Conservation (phyloP, 2,113 vertebrate species). For the Silurus meridionalis region DNA sequence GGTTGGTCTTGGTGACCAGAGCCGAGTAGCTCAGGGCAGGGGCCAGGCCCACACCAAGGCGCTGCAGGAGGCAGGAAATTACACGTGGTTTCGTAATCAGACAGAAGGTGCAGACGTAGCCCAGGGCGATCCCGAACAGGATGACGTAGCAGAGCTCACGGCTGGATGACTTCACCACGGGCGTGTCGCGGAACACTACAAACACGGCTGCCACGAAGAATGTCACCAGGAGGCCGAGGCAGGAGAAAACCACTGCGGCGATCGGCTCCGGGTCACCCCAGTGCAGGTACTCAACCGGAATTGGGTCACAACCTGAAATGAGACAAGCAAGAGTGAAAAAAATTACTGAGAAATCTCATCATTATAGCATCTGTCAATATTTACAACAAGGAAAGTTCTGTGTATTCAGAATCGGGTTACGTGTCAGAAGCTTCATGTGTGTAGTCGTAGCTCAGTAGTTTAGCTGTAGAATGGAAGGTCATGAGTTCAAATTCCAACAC, state of each 20-base stretch:
- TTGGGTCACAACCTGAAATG: conserved; percentile 85
- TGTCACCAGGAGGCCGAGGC: conserved; percentile 89
- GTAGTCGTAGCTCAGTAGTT: no score
- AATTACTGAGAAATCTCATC: neutral
- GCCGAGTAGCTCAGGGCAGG: conserved; percentile 95
- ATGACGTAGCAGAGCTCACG: conserved; percentile 98
- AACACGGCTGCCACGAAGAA: conserved; percentile 92
- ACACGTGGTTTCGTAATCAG: conserved; percentile 92
- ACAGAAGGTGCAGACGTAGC: conserved; percentile 97
- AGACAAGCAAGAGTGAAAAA: conserved; percentile 46
- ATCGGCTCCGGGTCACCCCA: conserved; percentile 98
- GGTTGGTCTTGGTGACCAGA: conserved; percentile 94
- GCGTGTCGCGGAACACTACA: conserved; percentile 92
- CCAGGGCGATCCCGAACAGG: conserved; percentile 91
- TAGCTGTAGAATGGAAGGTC: no score
- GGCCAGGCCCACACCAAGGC: conserved; percentile 92
- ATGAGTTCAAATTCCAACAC: no score
- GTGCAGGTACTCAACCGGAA: conserved; percentile 91
- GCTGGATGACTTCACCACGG: conserved; percentile 97
- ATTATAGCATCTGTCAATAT: neutral
- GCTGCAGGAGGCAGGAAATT: conserved; percentile 93
- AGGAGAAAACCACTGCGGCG: conserved; percentile 94
- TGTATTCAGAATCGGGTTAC: neutral
- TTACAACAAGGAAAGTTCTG: neutral
- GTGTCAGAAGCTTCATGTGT: neutral